Evolutionary conservation across 2,888 invertebrate genomes (phyloP), one percentile per base, ranked within the genome.

Genomic region (Athetis lepigone): DNA sequence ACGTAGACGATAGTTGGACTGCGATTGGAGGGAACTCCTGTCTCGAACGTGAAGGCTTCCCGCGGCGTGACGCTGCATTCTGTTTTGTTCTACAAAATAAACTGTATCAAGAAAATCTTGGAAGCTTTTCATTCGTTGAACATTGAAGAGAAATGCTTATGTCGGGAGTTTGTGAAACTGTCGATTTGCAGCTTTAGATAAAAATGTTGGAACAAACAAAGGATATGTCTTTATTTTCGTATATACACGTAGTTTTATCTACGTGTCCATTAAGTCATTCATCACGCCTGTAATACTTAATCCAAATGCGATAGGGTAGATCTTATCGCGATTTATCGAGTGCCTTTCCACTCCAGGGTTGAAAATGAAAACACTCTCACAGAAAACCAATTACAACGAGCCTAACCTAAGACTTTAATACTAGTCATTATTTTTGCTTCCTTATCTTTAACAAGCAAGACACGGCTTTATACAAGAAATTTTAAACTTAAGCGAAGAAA

Each of bases 1-100:
- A 90, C 88, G 88, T 85, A 88, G 86, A 83, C 85, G 89, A 88
- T 90, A 90, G 91, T 89, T 86, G 78, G 80, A 85, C 89, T 86
- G 87, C 89, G 93, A 94, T 94, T 93, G 91, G 85, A 84, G 87
- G 83, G 79, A 84, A 84, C 82, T 87, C 83, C 78, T 82, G 85
- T 75, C 69, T 86, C 81, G 86, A 85, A 90, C 89, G 89, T 89
- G 90, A 80, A 85, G 80, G 85, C 85, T 81, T 81, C 86, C 87
- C 81, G 71, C 77, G 79, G 79, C 83, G 82, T 86, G 85, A 85
- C 80, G 74, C 77, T 81, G 81, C 79, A 77, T 77, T 83, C 81
- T 83, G 74, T 81, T 76, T 83, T 83, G 75, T 81, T 82, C 78
- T 25, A 71, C 59, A 69, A 67, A 79, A 81, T 79, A 71, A 77